Base-by-base conservation (phyloP, 2,888 invertebrate species). In the Notocelia uddmanniana region DNA sequence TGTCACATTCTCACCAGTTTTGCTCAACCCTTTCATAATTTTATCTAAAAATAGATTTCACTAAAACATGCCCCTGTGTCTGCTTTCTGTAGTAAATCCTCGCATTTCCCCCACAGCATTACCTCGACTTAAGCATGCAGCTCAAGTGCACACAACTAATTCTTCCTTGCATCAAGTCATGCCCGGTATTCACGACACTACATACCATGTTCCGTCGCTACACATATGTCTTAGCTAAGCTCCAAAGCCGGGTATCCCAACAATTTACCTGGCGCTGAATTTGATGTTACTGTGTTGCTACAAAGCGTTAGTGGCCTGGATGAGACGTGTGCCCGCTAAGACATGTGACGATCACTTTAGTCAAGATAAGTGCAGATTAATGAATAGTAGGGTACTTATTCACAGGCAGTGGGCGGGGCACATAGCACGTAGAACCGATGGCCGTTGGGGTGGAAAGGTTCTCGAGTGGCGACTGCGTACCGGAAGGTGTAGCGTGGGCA, bases 241-340 rank as follows among this genome's bases (percentile, higher is more conserved):
- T 37, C 59, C 60, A 60, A 69, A 67, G 71, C 71, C 59, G 66
- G 60, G 67, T 48, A 71, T 71, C 60, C 67, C 45, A 60, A 59
- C 67, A 71, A 71, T 71, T 71, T 67, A 71, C 71, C 67, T 71
- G 69, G 55, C 34, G 50, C 37, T 64, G 70, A 58, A 58, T 69
- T 69, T 64, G 64, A 70, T 70, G 64, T 58, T 50, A 50, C 62
- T 31, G 41, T 34, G 45, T 55, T 58, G 18, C 48, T 50, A 54
- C 55, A 26, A 23, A 52, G 50, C 63, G 19, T 15, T 50, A 63
- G 15, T 6, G 15, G 3, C 0, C 34, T 34, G 21, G 63, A 63
- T 34, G 31, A 10, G 50, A 19, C 34, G 18, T 1, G 26, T 55
- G n/a, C 26, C 9, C 2, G 13, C 11, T 21, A 54, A 31, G 31